Conservation (phyloP, 2,888 invertebrate genomes). For the Perithous albicinctus region DNA sequence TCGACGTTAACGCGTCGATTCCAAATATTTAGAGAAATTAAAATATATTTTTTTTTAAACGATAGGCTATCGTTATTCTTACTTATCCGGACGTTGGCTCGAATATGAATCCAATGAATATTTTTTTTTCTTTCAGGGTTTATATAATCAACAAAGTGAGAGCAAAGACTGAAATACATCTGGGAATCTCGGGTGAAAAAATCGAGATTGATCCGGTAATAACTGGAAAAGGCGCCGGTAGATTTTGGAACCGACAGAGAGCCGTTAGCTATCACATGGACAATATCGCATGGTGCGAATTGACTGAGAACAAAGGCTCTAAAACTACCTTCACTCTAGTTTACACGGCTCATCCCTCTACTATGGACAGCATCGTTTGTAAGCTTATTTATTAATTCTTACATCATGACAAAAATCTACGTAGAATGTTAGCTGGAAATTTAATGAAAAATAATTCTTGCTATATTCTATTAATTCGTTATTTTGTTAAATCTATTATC, state of each 20-base stretch:
- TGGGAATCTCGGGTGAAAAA: slow-evolving; percentile 95
- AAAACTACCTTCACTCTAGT: slow-evolving; percentile 91
- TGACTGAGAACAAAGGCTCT: slow-evolving; percentile 90
- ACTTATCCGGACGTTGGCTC: too few relatives aligned
- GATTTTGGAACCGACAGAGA: slow-evolving; percentile 89
- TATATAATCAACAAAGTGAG: slow-evolving; percentile 92
- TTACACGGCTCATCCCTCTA: slow-evolving; percentile 85
- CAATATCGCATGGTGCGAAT: slow-evolving; percentile 94
- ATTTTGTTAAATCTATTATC: not conserved
- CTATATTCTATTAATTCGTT: not conserved
- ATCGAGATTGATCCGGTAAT: slow-evolving; percentile 94
- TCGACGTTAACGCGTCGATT: not conserved
- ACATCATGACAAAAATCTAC: slow-evolving; percentile 3
- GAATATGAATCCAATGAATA: too few relatives aligned
- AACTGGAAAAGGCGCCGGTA: slow-evolving; percentile 81
- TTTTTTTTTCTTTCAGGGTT: slow-evolving; percentile 87
- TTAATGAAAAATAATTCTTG: not conserved
- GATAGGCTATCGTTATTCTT: too few relatives aligned
- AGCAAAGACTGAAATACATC: slow-evolving; percentile 93
- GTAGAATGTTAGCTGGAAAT: not conserved
- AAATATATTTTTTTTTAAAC: not conserved
- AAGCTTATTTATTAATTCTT: slow-evolving; percentile 47
- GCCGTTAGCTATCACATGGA: slow-evolving; percentile 95
- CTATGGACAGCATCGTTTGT: slow-evolving; percentile 74
- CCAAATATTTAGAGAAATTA: not conserved